Conservation (phyloP, 2,113 vertebrate genomes). For the Pomatostomus ruficeps region DNA sequence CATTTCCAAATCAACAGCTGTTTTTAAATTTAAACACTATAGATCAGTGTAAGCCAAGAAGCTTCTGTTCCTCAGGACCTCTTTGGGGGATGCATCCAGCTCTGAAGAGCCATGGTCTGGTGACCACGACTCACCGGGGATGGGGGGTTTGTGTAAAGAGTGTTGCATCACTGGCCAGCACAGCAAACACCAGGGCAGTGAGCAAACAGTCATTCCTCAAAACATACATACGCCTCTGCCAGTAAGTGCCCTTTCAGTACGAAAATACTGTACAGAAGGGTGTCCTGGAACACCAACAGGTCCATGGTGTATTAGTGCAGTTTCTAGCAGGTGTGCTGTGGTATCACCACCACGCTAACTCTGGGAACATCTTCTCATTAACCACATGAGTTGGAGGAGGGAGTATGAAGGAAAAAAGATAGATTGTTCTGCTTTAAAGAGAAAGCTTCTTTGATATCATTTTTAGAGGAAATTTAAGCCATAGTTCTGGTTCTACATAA, state of each 20-base stretch:
- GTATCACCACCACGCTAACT: neutral
- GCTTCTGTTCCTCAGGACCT: neutral
- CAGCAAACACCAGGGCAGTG: conserved; percentile 37
- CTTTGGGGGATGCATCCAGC: neutral
- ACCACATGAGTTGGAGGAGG: neutral
- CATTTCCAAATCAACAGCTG: conserved; percentile 1
- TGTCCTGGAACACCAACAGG: neutral
- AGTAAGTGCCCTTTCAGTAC: neutral
- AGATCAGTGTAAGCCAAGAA: neutral
- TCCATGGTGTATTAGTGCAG: neutral
- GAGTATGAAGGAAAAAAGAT: neutral
- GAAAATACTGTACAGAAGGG: neutral
- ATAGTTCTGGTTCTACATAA: neutral
- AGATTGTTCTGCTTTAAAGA: neutral
- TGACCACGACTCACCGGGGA: neutral
- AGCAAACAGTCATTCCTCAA: neutral
- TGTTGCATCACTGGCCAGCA: neutral
- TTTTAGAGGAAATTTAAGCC: neutral
- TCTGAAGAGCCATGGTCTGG: conserved; percentile 18
- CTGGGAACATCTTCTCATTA: neutral
- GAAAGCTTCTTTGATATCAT: neutral
- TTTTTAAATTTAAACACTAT: neutral
- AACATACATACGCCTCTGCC: neutral
- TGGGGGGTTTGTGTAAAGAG: neutral
- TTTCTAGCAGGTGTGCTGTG: neutral